phyloP scores from a whole-genome alignment of 2,797 vertebrate species.

The Aeoliscus strigatus region DNA sequence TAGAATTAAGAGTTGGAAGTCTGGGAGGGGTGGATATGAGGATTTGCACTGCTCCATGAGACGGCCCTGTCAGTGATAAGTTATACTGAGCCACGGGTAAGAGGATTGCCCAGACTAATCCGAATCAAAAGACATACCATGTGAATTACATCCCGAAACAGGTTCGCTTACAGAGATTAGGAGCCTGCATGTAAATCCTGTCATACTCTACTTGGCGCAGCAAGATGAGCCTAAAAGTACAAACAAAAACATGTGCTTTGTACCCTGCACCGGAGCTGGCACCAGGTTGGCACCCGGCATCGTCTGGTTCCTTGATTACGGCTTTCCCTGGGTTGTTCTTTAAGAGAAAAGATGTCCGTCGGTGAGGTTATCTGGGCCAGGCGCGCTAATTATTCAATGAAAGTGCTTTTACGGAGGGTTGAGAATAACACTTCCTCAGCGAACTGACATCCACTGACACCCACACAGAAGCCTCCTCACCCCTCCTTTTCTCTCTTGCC shows the following conservation, averaged over 20 bases:
- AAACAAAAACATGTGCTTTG: constrained; percentile 75
- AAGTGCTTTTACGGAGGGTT: constrained; percentile 47
- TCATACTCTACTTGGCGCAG: constrained; percentile 74
- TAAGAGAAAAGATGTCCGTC: constrained; percentile 56
- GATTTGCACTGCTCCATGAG: constrained; percentile 78
- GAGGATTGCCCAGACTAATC: constrained; percentile 84
- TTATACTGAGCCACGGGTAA: constrained; percentile 79
- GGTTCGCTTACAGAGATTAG: constrained; percentile 84
- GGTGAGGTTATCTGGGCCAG: constrained; percentile 59
- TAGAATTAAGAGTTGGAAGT: constrained; percentile 81
- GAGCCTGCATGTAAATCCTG: constrained; percentile 79
- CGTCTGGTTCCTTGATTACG: constrained; percentile 48
- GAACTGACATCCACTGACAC: constrained; percentile 60
- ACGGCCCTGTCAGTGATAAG: constrained; percentile 79
- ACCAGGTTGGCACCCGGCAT: constrained; percentile 40
- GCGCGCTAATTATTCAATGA: constrained; percentile 63
- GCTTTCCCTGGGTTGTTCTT: constrained; percentile 37
- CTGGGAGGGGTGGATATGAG: constrained; percentile 79
- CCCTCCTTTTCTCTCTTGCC: constrained; percentile 18
- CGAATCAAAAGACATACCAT: constrained; percentile 86
- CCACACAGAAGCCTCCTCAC: constrained; percentile 35
- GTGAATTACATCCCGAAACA: constrained; percentile 89
- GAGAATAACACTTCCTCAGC: constrained; percentile 45
- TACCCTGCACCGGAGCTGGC: constrained; percentile 49
- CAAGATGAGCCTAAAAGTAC: constrained; percentile 71